phyloP scores from a whole-genome alignment of 1,140 invertebrate genomes.

The Vanessa tameamea region DNA sequence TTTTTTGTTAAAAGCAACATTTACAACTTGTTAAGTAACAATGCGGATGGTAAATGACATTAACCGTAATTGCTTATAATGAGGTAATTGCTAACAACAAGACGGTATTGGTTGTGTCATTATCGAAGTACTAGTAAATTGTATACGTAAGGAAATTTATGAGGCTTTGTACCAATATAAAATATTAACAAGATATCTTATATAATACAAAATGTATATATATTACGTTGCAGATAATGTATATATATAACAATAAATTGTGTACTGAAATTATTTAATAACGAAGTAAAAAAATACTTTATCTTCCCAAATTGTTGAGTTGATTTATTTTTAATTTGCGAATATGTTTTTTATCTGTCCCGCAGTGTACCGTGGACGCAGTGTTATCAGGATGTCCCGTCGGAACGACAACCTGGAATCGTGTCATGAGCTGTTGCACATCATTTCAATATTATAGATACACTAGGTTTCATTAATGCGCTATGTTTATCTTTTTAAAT shows the following conservation, averaged over 20 bases:
- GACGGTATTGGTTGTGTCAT: neutral
- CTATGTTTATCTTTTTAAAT: neutral
- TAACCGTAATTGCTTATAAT: conserved; percentile 3
- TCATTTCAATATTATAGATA: conserved; percentile 30
- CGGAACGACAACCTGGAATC: conserved; percentile 67
- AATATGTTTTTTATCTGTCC: conserved; percentile 21
- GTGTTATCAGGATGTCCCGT: conserved; percentile 76
- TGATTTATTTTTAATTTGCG: no score
- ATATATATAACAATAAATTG: no score
- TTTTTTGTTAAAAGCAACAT: no score
- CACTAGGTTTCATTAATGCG: neutral
- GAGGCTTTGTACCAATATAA: no score
- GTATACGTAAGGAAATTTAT: neutral
- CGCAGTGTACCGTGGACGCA: conserved; percentile 60
- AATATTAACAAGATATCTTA: no score
- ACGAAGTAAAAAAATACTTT: no score
- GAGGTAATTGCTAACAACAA: neutral
- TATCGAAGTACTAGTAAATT: neutral
- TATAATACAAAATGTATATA: no score
- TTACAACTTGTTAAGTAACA: neutral
- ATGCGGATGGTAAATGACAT: neutral
- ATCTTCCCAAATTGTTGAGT: no score
- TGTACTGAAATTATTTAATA: no score
- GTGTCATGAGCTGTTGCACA: conserved; percentile 54
- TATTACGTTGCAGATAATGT: no score